Base-by-base conservation (phyloP, 2,888 invertebrate genomes). In the Microctonus brassicae region DNA sequence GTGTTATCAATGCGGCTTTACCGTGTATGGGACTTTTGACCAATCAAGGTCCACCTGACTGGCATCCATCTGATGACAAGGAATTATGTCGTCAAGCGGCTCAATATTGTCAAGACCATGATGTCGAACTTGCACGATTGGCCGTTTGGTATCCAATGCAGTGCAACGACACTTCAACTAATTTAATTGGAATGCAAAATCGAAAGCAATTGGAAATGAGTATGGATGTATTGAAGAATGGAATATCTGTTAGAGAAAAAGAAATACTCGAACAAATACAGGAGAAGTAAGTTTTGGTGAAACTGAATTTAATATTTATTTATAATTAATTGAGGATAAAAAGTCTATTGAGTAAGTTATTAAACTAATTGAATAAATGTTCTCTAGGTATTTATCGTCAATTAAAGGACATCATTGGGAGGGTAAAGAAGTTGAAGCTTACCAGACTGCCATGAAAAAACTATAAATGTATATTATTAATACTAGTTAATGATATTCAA, bases 11-110 rank as follows among this genome's bases (percentile, higher is more conserved):
- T 86, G 97, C 96, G 0, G 92, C 96, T 0, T 92, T 93, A 0
- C 92, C 94, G 11, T 93, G 93, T 1, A 93, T 97, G 94, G 96
- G 97, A 2, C 89, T 97, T 24, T 89, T 97, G 36, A 93, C 94
- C 7, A 93, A 92, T 84, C 85, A 86, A 47, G 95, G 95, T 0
- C 93, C 95, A 0, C 93, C 91, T 75, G 81, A 87, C 0, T 97
- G 97, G 97, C 96, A 97, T 88, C 94, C 95, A 2, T 95, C 95
- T 1, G 87, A 89, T 26, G 89, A 91, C 22, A 93, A 92, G 84
- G 86, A 89, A 33, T 83, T 90, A 36, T 93, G 94, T 84, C 85
- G 83, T 57, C 85, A 90, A 78, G 94, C 95, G 1, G 89, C 90
- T 0, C 88, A 91, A 9, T 91, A 91, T 81, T 95, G 94, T 86